These are phyloP conservation scores for Aphidius gifuensis DNA, from an alignment of 1,140 invertebrate species.

Conservation along the genomic window DNA sequence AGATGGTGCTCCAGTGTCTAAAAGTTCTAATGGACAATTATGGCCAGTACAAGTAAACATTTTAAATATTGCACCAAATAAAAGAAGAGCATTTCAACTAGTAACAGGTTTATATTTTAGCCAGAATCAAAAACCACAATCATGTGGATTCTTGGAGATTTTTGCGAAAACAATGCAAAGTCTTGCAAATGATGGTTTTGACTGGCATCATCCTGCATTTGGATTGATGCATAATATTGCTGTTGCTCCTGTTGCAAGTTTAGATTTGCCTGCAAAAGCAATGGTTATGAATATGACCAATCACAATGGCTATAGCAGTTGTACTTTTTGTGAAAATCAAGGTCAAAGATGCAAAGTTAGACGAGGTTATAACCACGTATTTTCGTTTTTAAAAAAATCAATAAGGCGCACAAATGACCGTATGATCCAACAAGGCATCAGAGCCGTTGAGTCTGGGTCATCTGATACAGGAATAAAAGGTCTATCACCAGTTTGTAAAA, in stretches of 20 bases:
- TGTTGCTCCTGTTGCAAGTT: conserved; percentile 18
- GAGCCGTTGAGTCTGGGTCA: too few species aligned
- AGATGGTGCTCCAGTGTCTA: too few species aligned
- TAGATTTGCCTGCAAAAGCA: conserved; percentile 19
- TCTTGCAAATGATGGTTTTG: conserved; percentile 1
- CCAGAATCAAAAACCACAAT: conserved; percentile 15
- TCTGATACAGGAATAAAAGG: too few species aligned
- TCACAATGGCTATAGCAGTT: conserved; percentile 16
- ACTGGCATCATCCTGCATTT: conserved; percentile 12
- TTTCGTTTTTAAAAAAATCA: too few species aligned
- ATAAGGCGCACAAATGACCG: too few species aligned
- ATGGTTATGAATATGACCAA: conserved; percentile 18
- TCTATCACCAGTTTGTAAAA: too few species aligned
- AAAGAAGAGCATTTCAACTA: conserved; percentile 21
- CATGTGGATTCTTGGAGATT: conserved; percentile 16
- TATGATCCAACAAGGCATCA: too few species aligned
- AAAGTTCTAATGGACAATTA: too few species aligned
- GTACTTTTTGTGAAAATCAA: conserved; percentile 17
- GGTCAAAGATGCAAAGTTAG: conserved; percentile 14
- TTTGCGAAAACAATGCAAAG: conserved; percentile 13
- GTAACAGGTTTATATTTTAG: conserved; percentile 21
- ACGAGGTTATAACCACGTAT: conserved; percentile 7
- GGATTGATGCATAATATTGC: conserved; percentile 1
- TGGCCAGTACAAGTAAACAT: too few species aligned
- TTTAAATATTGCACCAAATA: conserved; percentile 16